Percentiles rank a stretch among this genome's conserved stretches.
phyloP scores from a whole-genome alignment of 2,113 vertebrate genomes.

The Rhinopomastus cyanomelas region DNA sequence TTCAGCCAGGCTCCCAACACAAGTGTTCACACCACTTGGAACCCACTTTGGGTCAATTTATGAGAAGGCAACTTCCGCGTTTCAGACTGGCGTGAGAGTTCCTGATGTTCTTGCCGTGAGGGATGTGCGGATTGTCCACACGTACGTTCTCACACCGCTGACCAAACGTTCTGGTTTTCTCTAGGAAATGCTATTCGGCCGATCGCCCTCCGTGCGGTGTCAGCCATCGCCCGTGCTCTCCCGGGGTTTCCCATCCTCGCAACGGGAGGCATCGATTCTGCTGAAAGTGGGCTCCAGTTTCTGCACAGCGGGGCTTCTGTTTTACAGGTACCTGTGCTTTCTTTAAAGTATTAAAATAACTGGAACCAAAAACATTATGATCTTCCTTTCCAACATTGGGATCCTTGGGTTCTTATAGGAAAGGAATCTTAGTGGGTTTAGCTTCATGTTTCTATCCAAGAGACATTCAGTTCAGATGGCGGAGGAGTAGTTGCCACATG shows the following conservation, averaged over 20 bases:
- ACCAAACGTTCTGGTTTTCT: neutral
- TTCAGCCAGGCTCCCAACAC: neutral
- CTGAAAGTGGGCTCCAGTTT: slow-evolving; percentile 90
- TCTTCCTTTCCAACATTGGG: neutral
- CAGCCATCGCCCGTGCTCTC: slow-evolving; percentile 83
- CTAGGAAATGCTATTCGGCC: slow-evolving; percentile 91
- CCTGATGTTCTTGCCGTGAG: neutral
- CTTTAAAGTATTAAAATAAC: neutral
- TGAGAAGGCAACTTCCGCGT: neutral
- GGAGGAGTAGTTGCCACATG: neutral
- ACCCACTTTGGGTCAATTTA: neutral
- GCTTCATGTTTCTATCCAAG: neutral
- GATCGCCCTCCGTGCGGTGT: slow-evolving; percentile 87
- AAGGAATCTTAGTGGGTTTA: neutral
- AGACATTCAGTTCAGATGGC: neutral
- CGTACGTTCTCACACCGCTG: neutral
- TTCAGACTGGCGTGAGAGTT: neutral
- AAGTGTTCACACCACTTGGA: neutral
- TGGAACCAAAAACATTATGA: neutral
- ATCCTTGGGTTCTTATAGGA: neutral
- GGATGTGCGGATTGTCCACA: neutral
- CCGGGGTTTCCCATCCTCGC: slow-evolving; percentile 90
- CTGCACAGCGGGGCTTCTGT: slow-evolving; percentile 91
- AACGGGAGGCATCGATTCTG: slow-evolving; percentile 95
- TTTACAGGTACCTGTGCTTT: slow-evolving; percentile 81